Percentiles rank a stretch among this genome's conserved stretches.
Conservation (phyloP, 1,140 invertebrate species). For the Aphis gossypii region DNA sequence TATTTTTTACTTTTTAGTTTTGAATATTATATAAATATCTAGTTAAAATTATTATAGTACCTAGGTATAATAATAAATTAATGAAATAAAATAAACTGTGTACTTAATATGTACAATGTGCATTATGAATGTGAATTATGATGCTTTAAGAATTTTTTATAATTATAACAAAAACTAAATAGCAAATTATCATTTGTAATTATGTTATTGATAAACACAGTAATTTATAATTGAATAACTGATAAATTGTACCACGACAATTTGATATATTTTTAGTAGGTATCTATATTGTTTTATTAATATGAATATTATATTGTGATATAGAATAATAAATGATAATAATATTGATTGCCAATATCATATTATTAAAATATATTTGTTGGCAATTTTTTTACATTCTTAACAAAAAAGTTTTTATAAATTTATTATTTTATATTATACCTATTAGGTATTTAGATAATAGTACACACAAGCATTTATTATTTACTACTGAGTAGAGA, state of each 20-base stretch:
- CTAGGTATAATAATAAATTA: background rate
- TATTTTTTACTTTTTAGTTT: background rate
- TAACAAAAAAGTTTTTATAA: background rate
- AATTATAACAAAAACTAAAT: no score
- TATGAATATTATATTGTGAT: background rate
- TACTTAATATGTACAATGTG: no score
- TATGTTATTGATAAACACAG: background rate
- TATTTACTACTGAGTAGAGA: background rate
- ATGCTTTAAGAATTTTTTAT: background rate
- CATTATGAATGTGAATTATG: no score
- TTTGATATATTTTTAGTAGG: background rate
- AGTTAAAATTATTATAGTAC: background rate
- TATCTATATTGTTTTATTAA: background rate
- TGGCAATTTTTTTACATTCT: background rate
- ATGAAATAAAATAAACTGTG: background rate
- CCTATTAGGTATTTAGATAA: background rate
- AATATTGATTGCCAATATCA: background rate
- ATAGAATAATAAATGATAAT: no score
- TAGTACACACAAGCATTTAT: background rate
- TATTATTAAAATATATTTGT: background rate
- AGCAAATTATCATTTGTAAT: no score
- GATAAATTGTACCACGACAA: background rate
- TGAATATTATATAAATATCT: background rate
- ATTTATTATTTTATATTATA: background rate
- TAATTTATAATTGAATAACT: background rate